Evolutionary conservation across 1,140 invertebrate species (phyloP).

Genomic region (Lepidurus couesii): DNA sequence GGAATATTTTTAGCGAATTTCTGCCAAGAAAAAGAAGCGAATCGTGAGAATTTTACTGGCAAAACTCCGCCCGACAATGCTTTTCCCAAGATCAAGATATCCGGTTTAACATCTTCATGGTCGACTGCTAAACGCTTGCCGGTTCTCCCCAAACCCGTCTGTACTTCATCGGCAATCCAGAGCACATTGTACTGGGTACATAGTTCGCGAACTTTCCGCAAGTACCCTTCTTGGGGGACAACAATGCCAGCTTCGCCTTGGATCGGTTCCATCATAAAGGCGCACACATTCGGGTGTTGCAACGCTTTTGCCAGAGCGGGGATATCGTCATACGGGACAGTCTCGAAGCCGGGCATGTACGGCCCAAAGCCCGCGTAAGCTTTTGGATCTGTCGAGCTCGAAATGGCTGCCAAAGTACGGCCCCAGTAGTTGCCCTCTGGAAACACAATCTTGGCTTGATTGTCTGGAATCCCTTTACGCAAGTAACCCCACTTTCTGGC

Average conservation of each 20-base stretch:
- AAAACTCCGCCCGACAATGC: constrained; percentile 93
- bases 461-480: constrained; percentile 79
- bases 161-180: constrained; percentile 97
- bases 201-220: constrained; percentile 76
- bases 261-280: constrained; percentile 98
- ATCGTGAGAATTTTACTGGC: constrained; percentile 57
- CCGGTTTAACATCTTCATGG: constrained; percentile 86
- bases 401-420: constrained; percentile 85
- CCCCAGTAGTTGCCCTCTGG: constrained; percentile 97
- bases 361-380: constrained; percentile 87
- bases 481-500: constrained; percentile 91
- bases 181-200: constrained; percentile 92
- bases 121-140: constrained; percentile 83
- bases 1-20: too few species aligned
- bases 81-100: constrained; percentile 92
- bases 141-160: constrained; percentile 85
- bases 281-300: constrained; percentile 77
- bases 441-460: constrained; percentile 88
- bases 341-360: constrained; percentile 87
- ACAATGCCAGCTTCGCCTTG: constrained; percentile 97
- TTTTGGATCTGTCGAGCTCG: constrained; percentile 83
- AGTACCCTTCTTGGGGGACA: constrained; percentile 82
- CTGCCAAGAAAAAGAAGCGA: too few species aligned
- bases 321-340: constrained; percentile 86
- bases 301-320: constrained; percentile 66